Evolutionary conservation across 1,140 invertebrate genomes (phyloP).

Genomic region (Lasioglossum baleicum): DNA sequence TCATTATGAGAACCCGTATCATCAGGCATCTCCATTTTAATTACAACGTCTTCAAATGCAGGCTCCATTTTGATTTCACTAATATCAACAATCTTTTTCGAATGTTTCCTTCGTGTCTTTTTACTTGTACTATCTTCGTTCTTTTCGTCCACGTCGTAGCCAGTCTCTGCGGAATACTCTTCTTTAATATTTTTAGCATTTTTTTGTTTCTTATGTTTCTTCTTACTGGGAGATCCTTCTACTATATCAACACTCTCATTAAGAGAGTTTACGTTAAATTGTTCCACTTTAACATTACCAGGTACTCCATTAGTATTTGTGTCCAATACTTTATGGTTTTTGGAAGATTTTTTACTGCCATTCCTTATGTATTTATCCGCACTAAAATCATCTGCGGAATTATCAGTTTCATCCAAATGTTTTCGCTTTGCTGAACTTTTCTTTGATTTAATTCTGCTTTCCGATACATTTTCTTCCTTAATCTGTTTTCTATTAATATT

Average conservation of each 20-base stretch:
- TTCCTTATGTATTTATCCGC: not conserved
- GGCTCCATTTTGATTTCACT: slow-evolving; percentile 17
- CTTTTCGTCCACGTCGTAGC: not conserved
- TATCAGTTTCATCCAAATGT: not conserved
- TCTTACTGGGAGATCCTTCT: not conserved
- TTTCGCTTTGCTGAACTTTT: not conserved
- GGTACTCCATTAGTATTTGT: not conserved
- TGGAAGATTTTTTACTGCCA: not conserved
- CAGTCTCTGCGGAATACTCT: not conserved
- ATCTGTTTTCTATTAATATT: not conserved
- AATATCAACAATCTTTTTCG: not conserved
- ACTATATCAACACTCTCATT: not conserved
- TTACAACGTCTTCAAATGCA: not conserved
- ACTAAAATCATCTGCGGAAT: not conserved
- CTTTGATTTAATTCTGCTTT: not conserved
- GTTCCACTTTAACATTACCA: slow-evolving; percentile 7
- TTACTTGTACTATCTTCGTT: not conserved
- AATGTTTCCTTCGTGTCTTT: slow-evolving; percentile 31
- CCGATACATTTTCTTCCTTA: not conserved
- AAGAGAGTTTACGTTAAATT: not conserved
- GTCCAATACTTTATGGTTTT: not conserved
- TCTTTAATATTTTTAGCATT: not conserved
- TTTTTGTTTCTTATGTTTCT: slow-evolving; percentile 12
- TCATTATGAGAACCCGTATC: not conserved
- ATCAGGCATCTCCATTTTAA: slow-evolving; percentile 10